phyloP scores from a whole-genome alignment of 2,888 invertebrate species.

The Monochamus alternatus region DNA sequence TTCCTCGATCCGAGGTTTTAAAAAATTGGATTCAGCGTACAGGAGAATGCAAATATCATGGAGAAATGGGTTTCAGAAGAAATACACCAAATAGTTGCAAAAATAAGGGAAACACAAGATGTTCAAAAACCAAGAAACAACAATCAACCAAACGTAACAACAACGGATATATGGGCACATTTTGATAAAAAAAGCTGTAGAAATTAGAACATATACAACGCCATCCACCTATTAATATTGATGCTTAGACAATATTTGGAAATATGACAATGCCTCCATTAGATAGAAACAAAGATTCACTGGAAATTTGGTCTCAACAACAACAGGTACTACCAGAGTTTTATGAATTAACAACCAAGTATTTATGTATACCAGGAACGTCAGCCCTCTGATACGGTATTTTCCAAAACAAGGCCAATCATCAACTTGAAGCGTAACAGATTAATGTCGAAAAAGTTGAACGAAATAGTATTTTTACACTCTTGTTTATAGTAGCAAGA shows the following conservation, averaged over 20 bases:
- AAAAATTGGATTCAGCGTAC: constrained; percentile 49
- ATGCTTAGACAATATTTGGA: constrained; percentile 44
- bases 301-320: constrained; percentile 51
- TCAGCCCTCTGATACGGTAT: constrained; percentile 57
- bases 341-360: constrained; percentile 49
- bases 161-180: constrained; percentile 38
- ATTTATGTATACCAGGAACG: constrained; percentile 52
- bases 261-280: constrained; percentile 20
- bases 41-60: constrained; percentile 48
- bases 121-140: background rate
- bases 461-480: constrained; percentile 48
- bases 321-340: constrained; percentile 51
- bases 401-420: constrained; percentile 55
- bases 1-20: constrained; percentile 55
- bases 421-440: constrained; percentile 52
- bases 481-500: background rate
- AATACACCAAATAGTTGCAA: background rate
- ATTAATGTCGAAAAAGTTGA: constrained; percentile 48
- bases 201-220: constrained; percentile 27
- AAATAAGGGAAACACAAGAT: background rate
- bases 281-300: constrained; percentile 43
- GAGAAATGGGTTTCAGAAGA: constrained; percentile 49
- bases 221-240: constrained; percentile 33
- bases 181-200: constrained; percentile 43
- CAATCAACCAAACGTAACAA: background rate